Evolutionary conservation across 1,140 invertebrate species (phyloP).

Genomic region (Pseudomyrmex cubaensis): DNA sequence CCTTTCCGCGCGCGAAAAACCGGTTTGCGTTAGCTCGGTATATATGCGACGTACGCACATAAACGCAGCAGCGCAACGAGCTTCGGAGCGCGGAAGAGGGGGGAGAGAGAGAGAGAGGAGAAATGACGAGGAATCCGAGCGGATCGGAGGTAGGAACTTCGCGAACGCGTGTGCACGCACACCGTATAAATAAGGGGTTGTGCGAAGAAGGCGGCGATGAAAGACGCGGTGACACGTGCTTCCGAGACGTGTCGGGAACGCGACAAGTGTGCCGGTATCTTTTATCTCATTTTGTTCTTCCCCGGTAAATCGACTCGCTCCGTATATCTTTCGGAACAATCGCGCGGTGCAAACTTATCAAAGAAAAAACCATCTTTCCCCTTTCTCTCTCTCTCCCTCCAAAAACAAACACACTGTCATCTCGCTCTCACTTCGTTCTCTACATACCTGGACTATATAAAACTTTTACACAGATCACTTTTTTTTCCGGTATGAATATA

Average conservation of each 20-base stretch:
- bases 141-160: slow-evolving; percentile 23
- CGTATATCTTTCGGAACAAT: slow-evolving; percentile 9
- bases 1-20: slow-evolving; percentile 65
- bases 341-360: too few relatives aligned
- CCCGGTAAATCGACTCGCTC: background rate
- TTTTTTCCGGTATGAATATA: slow-evolving; percentile 11
- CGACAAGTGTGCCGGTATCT: slow-evolving; percentile 4
- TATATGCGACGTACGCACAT: slow-evolving; percentile 19
- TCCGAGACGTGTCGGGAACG: slow-evolving; percentile 29
- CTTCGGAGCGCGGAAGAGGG: background rate
- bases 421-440: background rate
- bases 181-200: slow-evolving; percentile 41
- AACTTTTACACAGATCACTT: slow-evolving; percentile 24
- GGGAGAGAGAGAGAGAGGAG: background rate
- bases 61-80: background rate
- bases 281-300: background rate
- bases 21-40: background rate
- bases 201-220: slow-evolving; percentile 45
- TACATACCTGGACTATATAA: background rate
- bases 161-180: slow-evolving; percentile 35
- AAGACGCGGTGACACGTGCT: slow-evolving; percentile 68
- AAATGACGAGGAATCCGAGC: background rate
- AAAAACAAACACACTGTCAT: slow-evolving; percentile 52
- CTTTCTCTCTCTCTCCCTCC: slow-evolving; percentile 12
- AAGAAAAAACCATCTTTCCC: background rate